Evolutionary conservation across 2,797 vertebrate species (phyloP).

Genomic region (Cossypha heuglini): DNA sequence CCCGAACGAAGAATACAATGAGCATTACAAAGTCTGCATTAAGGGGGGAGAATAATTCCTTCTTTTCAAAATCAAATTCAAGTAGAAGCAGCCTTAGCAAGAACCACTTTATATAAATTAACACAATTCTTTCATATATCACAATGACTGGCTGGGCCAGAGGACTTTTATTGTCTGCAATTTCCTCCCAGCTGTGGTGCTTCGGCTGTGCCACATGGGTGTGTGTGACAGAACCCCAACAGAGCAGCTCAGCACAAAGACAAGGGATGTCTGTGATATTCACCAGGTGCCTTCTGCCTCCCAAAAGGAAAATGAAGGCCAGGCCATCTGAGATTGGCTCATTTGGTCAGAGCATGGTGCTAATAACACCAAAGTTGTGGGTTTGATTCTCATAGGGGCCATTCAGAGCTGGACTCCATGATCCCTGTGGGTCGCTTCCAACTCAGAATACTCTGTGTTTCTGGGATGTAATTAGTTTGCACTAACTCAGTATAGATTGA

Average conservation of each 20-base stretch:
- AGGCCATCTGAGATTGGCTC: not conserved
- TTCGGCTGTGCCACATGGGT: not conserved
- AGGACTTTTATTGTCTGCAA: not conserved
- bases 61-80: slow-evolving; percentile 48
- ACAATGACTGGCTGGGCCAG: not conserved
- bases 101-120: slow-evolving; percentile 41
- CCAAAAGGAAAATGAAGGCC: not conserved
- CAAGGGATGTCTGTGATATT: not conserved
- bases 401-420: not conserved
- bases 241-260: not conserved
- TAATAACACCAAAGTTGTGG: not conserved
- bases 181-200: slow-evolving; percentile 1
- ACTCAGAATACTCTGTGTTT: not conserved
- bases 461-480: not conserved
- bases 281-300: not conserved
- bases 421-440: not conserved
- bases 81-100: slow-evolving; percentile 22
- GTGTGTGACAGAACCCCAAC: accelerated
- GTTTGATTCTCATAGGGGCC: not conserved
- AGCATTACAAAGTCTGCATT: not conserved
- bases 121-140: not conserved
- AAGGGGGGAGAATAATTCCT: slow-evolving; percentile 3
- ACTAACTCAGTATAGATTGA: not conserved
- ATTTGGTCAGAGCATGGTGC: not conserved
- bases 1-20: not conserved